These are phyloP conservation scores for Eupristina koningsbergeri DNA, from an alignment of 1,140 invertebrate species.

Conservation along the genomic window DNA sequence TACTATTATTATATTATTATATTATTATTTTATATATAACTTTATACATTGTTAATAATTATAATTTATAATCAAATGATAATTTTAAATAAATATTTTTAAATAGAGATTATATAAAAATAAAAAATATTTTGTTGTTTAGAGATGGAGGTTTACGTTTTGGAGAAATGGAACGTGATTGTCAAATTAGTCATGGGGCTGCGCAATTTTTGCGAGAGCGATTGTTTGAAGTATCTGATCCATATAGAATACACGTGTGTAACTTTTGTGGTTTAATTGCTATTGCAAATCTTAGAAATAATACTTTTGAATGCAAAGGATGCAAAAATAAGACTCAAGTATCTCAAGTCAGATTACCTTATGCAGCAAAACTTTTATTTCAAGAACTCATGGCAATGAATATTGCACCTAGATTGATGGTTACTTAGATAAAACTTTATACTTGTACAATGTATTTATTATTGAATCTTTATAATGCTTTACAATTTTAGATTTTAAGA, in stretches of 20 bases:
- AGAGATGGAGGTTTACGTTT: conserved; percentile 62
- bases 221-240: conserved; percentile 59
- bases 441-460: conserved; percentile 15
- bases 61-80: too few relatives aligned
- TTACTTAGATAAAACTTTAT: conserved; percentile 45
- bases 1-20: too few relatives aligned
- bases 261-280: conserved; percentile 61
- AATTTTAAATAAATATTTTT: too few relatives aligned
- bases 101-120: too few relatives aligned
- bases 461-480: neutral
- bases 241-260: conserved; percentile 59
- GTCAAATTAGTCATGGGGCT: conserved; percentile 60
- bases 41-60: too few relatives aligned
- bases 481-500: conserved; percentile 40
- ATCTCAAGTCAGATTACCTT: conserved; percentile 58
- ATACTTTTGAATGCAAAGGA: conserved; percentile 58
- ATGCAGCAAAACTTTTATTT: conserved; percentile 59
- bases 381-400: conserved; percentile 62
- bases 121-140: conserved; percentile 5
- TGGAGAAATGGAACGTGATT: conserved; percentile 62
- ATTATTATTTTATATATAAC: too few relatives aligned
- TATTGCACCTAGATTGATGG: conserved; percentile 60
- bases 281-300: conserved; percentile 58
- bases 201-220: conserved; percentile 59
- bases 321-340: conserved; percentile 62